These are phyloP conservation scores for Cheilosia grossa DNA, from an alignment of 2,888 invertebrate genomes.

Conservation along the genomic window DNA sequence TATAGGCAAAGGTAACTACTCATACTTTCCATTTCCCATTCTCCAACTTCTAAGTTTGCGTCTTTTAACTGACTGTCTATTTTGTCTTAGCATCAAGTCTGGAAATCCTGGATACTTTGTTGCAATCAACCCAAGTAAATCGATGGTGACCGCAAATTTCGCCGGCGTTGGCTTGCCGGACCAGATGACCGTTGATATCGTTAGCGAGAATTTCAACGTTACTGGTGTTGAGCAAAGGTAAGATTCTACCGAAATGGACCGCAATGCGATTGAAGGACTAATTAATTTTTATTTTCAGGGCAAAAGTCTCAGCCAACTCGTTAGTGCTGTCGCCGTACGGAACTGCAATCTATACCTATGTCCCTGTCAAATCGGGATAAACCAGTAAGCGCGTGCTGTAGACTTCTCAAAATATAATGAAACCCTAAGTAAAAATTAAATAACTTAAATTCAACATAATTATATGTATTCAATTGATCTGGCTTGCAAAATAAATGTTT, in stretches of 20 bases:
- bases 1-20: slow-evolving; percentile 78
- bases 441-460: slow-evolving; percentile 8
- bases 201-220: slow-evolving; percentile 84
- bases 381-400: neutral
- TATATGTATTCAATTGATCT: slow-evolving; percentile 41
- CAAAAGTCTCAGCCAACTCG: slow-evolving; percentile 85
- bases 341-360: slow-evolving; percentile 88
- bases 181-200: slow-evolving; percentile 86
- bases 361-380: slow-evolving; percentile 84
- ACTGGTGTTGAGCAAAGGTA: slow-evolving; percentile 77
- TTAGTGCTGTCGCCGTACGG: slow-evolving; percentile 87
- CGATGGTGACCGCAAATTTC: slow-evolving; percentile 85
- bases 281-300: slow-evolving; percentile 83
- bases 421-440: slow-evolving; percentile 17
- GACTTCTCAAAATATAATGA: neutral
- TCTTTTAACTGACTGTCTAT: slow-evolving; percentile 11
- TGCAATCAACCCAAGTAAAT: slow-evolving; percentile 87
- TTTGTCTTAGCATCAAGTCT: slow-evolving; percentile 86
- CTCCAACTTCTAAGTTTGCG: neutral
- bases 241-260: slow-evolving; percentile 35
- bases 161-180: slow-evolving; percentile 84
- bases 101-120: slow-evolving; percentile 91
- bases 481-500: slow-evolving; percentile 58
- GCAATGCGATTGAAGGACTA: neutral
- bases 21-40: slow-evolving; percentile 32